Base-by-base conservation (phyloP, 2,113 vertebrate species). In the Nothobranchius kuhntae region DNA sequence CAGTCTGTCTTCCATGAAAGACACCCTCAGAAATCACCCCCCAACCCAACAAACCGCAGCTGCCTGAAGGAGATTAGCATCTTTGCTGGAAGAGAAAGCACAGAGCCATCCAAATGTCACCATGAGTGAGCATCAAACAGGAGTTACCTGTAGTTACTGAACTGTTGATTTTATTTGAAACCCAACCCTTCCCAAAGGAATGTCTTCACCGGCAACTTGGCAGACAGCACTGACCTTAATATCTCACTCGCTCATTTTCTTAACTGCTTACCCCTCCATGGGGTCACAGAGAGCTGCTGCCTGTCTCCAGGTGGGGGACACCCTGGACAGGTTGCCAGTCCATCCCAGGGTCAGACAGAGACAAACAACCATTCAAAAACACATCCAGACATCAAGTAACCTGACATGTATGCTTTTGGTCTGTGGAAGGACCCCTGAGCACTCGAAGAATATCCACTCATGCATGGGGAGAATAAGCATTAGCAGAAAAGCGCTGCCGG, bases 1-100 rank as follows among this genome's bases (percentile, higher is more conserved):
- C 30, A 30, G 30, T 30, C 30, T 59, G 57, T 81, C 75, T 77
- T 77, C 85, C 74, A 80, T 83, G 78, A 79, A 87, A 79, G 81
- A 75, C 77, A 79, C 57, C 61, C 72, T 30, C 48, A 44, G 56
- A 42, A 9, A 56, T 55, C 9, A 24, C 58, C 13, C 67, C 62
- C 51, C 47, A 24, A 60, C 50, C 69, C 61, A 65, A 65, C 72
- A 72, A 76, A 81, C 73, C 44, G 6, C 80, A 78, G 72, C 78
- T 80, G 68, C 82, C 82, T 84, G 67, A 76, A 53, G 67, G 61
- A 87, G 87, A 91, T 92, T 72, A 70, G 65, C 78, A 91, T 91
- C 85, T 83, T 61, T 72, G 53, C 63, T 62, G 62, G 53, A 30
- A 82, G 51, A 62, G 73, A 72, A 80, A 69, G 12, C 44, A 59